Conservation (phyloP, 35 echinoderm and acorn worm genomes). For the Heliocidaris erythrogramma region DNA sequence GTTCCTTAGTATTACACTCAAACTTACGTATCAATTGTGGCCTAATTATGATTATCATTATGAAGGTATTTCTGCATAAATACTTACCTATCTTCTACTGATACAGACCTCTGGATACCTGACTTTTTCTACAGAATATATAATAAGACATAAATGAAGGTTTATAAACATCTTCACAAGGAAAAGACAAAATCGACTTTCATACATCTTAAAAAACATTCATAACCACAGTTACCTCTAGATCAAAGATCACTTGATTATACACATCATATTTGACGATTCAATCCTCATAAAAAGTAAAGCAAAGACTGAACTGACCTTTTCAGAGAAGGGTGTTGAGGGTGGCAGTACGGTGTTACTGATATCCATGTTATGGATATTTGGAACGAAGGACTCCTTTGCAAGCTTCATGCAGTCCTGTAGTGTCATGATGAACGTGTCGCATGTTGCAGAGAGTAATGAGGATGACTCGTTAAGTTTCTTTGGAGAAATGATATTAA, state of each 20-base stretch:
- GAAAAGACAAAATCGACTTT: no score
- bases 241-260: no score
- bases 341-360: conserved; percentile 78
- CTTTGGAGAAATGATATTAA: conserved; percentile 39
- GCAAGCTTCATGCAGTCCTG: conserved; percentile 94
- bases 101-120: conserved; percentile 51
- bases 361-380: conserved; percentile 63
- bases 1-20: no score
- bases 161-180: no score
- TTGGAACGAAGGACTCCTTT: conserved; percentile 75
- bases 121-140: conserved; percentile 31
- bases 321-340: conserved; percentile 65
- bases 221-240: no score
- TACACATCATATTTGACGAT: no score
- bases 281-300: no score
- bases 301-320: conserved; percentile 26
- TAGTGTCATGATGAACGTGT: conserved; percentile 88
- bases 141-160: neutral
- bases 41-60: neutral
- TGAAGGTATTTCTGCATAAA: neutral
- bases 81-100: conserved; percentile 88
- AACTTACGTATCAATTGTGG: no score
- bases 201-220: no score
- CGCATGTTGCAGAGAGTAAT: conserved; percentile 84
- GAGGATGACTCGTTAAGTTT: conserved; percentile 85